Evolutionary conservation across 2,797 vertebrate genomes (phyloP).

Genomic region (Saxicola maurus): DNA sequence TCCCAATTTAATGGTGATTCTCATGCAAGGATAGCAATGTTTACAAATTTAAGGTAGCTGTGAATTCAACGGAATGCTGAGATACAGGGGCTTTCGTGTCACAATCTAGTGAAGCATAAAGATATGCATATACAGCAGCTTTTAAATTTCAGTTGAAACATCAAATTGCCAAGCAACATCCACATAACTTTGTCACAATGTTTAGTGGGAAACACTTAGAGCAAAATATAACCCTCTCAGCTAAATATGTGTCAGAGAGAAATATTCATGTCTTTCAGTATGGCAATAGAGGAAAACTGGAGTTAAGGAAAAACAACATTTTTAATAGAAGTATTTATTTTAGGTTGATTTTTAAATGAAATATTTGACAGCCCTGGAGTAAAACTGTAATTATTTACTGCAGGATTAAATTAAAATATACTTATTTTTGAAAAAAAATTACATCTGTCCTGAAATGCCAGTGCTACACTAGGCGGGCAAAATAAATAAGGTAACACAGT

Average conservation of each 20-base stretch:
- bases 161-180: slow-evolving; percentile 28
- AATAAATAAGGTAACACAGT: background rate
- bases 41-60: slow-evolving; percentile 57
- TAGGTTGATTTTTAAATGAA: background rate
- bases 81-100: slow-evolving; percentile 43
- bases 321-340: slow-evolving; percentile 10
- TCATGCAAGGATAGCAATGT: slow-evolving; percentile 32
- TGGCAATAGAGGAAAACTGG: slow-evolving; percentile 18
- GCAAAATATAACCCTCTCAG: slow-evolving; percentile 57
- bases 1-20: slow-evolving; percentile 53
- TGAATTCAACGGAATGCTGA: slow-evolving; percentile 56
- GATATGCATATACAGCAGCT: slow-evolving; percentile 38
- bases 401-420: slow-evolving; percentile 17
- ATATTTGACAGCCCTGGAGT: background rate
- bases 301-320: background rate
- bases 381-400: background rate
- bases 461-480: background rate
- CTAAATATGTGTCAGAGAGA: slow-evolving; percentile 22
- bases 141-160: slow-evolving; percentile 56
- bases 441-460: background rate
- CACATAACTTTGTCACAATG: slow-evolving; percentile 51
- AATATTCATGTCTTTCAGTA: slow-evolving; percentile 10
- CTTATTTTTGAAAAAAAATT: background rate
- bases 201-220: slow-evolving; percentile 59
- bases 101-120: slow-evolving; percentile 55